Percentiles rank a stretch among this genome's conserved stretches.
phyloP scores from a whole-genome alignment of 2,113 vertebrate species.

The Sebastes schlegelii region DNA sequence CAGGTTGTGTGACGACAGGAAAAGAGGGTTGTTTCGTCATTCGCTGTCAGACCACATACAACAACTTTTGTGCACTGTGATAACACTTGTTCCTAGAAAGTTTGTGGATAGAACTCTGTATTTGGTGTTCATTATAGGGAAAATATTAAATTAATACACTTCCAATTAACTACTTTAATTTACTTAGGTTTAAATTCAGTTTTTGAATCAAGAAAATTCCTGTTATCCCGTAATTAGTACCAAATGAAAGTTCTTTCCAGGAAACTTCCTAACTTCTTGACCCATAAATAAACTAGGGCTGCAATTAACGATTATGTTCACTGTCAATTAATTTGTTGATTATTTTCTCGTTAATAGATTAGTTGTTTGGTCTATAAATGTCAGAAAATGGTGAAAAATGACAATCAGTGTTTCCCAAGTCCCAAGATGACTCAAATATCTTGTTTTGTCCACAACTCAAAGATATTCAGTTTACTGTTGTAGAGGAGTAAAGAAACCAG shows the following conservation, averaged over 20 bases:
- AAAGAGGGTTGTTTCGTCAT: neutral
- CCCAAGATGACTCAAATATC: no score
- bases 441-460: no score
- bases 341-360: no score
- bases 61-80: neutral
- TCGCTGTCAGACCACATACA: neutral
- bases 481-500: no score
- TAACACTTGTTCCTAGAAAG: neutral
- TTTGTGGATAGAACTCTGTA: neutral
- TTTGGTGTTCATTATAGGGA: neutral
- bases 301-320: no score
- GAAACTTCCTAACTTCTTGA: conserved; percentile 4
- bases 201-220: neutral
- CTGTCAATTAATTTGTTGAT: no score
- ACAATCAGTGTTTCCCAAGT: no score
- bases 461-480: no score
- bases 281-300: neutral
- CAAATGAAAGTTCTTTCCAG: conserved; percentile 25
- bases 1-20: conserved; percentile 10
- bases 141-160: neutral
- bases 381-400: no score
- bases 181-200: neutral
- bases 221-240: neutral
- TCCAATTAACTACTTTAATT: neutral
- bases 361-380: no score